These are phyloP conservation scores for Valencia hispanica DNA, from an alignment of 2,797 vertebrate species.

Conservation along the genomic window DNA sequence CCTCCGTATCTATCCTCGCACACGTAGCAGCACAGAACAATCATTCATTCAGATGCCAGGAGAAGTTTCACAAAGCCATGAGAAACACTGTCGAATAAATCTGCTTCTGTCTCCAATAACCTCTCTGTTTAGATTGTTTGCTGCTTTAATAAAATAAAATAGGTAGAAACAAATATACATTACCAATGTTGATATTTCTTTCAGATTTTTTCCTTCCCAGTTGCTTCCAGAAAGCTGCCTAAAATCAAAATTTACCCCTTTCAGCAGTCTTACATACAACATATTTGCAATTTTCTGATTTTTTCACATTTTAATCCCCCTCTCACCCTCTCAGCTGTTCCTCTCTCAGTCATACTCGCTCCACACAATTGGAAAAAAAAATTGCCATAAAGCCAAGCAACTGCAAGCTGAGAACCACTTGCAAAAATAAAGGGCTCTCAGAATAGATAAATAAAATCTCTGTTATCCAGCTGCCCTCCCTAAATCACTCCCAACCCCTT, in stretches of 20 bases:
- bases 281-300: constrained; percentile 68
- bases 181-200: constrained; percentile 47
- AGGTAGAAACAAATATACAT: constrained; percentile 32
- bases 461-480: constrained; percentile 82
- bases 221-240: constrained; percentile 26
- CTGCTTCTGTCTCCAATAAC: constrained; percentile 37
- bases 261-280: constrained; percentile 25
- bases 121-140: constrained; percentile 13
- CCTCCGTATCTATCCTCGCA: constrained; percentile 77
- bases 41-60: constrained; percentile 74
- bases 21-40: constrained; percentile 74
- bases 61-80: constrained; percentile 57
- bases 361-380: constrained; percentile 71
- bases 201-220: constrained; percentile 54
- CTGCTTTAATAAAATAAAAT: constrained; percentile 12
- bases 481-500: constrained; percentile 82
- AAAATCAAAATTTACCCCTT: neutral
- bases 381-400: constrained; percentile 75
- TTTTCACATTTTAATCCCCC: constrained; percentile 48
- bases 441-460: constrained; percentile 83
- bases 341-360: constrained; percentile 67
- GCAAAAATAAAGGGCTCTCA: constrained; percentile 79
- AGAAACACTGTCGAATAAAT: constrained; percentile 52
- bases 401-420: constrained; percentile 77
- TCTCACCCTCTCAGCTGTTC: constrained; percentile 68